Evolutionary conservation across 2,888 invertebrate species (phyloP).

Genomic region (Drosophila algonquin): DNA sequence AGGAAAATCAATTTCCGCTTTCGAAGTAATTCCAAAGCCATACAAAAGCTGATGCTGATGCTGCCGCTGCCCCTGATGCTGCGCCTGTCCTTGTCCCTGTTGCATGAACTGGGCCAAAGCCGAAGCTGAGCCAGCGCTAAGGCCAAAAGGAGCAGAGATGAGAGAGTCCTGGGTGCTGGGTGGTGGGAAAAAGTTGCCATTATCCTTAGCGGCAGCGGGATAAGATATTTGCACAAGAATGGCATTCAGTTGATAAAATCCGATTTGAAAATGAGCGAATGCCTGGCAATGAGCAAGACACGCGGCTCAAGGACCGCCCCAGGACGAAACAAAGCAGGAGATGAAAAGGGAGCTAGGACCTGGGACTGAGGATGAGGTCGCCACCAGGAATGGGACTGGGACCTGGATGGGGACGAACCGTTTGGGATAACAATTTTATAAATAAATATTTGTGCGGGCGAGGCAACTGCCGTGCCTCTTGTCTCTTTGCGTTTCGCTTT

Average conservation of each 20-base stretch:
- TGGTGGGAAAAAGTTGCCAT: conserved; percentile 66
- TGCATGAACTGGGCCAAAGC: conserved; percentile 12
- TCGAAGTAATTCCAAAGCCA: conserved; percentile 78
- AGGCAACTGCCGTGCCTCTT: conserved; percentile 22
- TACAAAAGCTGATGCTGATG: conserved; percentile 55
- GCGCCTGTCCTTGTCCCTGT: not conserved
- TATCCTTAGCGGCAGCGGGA: conserved; percentile 70
- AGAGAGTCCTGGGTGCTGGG: conserved; percentile 1
- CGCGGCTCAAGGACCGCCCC: conserved; percentile 5
- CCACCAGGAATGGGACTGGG: not conserved
- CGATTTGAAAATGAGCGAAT: conserved; percentile 83
- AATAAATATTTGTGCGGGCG: conserved; percentile 75
- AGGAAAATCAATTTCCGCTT: conserved; percentile 78
- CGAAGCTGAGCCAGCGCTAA: not conserved
- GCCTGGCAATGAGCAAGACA: conserved; percentile 74
- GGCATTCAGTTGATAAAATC: conserved; percentile 81
- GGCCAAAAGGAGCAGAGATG: conserved; percentile 28
- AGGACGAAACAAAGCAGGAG: conserved; percentile 10
- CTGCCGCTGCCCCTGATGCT: not conserved
- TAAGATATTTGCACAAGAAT: conserved; percentile 82
- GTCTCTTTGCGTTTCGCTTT: conserved; percentile 67
- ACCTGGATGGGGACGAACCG: conserved; percentile 23
- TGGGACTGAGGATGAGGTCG: too few species aligned
- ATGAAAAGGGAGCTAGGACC: not conserved
- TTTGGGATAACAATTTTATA: conserved; percentile 78